These are phyloP conservation scores for Circaetus cinerascens DNA, from an alignment of 2,113 vertebrate genomes.

Conservation along the genomic window DNA sequence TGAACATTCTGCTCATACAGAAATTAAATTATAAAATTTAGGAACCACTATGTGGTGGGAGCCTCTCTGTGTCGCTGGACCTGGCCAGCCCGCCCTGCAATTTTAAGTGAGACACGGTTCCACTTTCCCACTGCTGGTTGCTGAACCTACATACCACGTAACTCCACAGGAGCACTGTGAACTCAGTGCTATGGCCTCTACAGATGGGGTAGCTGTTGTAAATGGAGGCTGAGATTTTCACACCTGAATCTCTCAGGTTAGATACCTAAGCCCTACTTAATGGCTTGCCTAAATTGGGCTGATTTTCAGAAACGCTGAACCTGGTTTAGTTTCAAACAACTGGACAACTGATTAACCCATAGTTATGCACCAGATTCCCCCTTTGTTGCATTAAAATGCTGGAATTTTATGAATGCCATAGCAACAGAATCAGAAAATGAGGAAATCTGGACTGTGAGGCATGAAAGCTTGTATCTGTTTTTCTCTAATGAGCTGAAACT, in stretches of 20 bases:
- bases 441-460: neutral
- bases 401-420: neutral
- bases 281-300: neutral
- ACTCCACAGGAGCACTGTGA: neutral
- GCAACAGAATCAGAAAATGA: neutral
- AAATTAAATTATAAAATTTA: neutral
- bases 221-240: neutral
- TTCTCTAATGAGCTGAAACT: neutral
- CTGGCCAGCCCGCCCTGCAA: neutral
- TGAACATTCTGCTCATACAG: neutral
- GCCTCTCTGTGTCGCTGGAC: neutral
- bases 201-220: neutral
- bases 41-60: no score
- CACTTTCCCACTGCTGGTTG: fast-evolving
- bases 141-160: neutral
- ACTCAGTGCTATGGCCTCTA: fast-evolving
- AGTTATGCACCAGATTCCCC: neutral
- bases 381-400: neutral
- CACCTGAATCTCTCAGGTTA: neutral
- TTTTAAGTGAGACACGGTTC: fast-evolving
- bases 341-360: neutral
- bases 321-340: neutral
- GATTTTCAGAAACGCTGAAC: neutral
- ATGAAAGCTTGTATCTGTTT: neutral
- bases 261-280: neutral